phyloP scores from a whole-genome alignment of 2,888 invertebrate genomes.

The Apodemia zela region DNA sequence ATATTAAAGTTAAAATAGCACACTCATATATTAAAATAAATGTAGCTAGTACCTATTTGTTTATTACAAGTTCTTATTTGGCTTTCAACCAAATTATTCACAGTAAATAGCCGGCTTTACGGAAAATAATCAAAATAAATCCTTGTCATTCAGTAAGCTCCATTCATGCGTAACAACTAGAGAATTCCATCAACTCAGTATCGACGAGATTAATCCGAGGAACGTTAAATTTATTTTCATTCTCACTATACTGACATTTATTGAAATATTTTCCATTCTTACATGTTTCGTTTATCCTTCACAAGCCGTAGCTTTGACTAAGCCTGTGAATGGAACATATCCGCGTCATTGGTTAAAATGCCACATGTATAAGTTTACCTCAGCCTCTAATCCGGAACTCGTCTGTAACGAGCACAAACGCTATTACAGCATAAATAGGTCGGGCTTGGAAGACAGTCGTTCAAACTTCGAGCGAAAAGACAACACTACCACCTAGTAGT shows the following conservation, averaged over 20 bases:
- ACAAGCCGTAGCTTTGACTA: not conserved
- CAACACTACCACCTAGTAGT: too few relatives aligned
- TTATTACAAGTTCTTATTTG: not conserved
- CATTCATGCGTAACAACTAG: constrained; percentile 6
- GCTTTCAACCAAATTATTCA: not conserved
- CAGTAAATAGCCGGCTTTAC: not conserved
- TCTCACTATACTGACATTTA: not conserved
- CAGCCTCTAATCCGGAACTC: too few relatives aligned
- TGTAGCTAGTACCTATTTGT: not conserved
- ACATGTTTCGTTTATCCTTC: not conserved
- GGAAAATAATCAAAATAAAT: constrained; percentile 8
- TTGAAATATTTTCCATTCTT: not conserved
- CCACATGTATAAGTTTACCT: too few relatives aligned
- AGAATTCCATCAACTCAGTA: constrained; percentile 15
- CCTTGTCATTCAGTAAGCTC: not conserved
- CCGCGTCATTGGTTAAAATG: too few relatives aligned
- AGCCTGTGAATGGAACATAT: too few relatives aligned
- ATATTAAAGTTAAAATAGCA: too few relatives aligned
- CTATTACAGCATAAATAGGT: too few relatives aligned
- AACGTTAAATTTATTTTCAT: not conserved
- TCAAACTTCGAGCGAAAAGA: too few relatives aligned
- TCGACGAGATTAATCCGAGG: constrained; percentile 13
- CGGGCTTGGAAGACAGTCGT: too few relatives aligned
- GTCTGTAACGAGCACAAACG: too few relatives aligned
- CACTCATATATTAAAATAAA: too few relatives aligned